Evolutionary conservation across 1,140 invertebrate genomes (phyloP).

Genomic region (Penaeus vannamei): DNA sequence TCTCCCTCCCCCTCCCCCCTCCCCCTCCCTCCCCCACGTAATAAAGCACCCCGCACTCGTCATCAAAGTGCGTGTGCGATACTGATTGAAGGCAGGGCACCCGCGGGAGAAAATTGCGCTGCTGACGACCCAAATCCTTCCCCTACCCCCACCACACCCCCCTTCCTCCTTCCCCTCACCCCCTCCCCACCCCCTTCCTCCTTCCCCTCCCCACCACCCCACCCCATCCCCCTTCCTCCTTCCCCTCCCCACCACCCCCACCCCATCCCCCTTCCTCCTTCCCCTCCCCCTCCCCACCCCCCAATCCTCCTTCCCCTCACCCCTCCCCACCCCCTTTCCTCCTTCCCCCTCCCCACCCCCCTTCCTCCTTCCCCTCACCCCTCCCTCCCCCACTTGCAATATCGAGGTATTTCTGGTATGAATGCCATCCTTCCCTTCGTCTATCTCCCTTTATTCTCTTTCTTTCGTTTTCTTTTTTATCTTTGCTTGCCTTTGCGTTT

Average conservation of each 20-base stretch:
- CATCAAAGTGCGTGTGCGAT: background rate
- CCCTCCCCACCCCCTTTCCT: background rate
- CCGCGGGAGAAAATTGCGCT: too few species aligned
- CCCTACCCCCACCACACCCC: background rate
- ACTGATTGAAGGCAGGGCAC: too few species aligned
- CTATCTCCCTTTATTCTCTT: background rate
- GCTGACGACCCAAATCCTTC: background rate
- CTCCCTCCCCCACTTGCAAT: background rate
- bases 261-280: slow-evolving; percentile 2
- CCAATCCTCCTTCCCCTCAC: background rate
- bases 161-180: background rate
- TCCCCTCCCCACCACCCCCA: too few species aligned
- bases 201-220: too few species aligned
- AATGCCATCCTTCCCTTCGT: background rate
- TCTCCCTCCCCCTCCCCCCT: too few species aligned
- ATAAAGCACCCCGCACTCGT: too few species aligned
- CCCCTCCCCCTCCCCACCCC: background rate
- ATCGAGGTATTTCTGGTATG: too few species aligned
- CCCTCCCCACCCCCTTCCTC: too few species aligned
- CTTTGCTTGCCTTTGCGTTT: background rate
- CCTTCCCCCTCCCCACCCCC: background rate
- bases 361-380: background rate
- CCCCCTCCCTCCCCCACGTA: too few species aligned
- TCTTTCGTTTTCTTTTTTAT: background rate
- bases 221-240: too few species aligned